These are phyloP conservation scores for Rhabdomys dilectus DNA, from an alignment of 2,113 vertebrate genomes.

Conservation along the genomic window DNA sequence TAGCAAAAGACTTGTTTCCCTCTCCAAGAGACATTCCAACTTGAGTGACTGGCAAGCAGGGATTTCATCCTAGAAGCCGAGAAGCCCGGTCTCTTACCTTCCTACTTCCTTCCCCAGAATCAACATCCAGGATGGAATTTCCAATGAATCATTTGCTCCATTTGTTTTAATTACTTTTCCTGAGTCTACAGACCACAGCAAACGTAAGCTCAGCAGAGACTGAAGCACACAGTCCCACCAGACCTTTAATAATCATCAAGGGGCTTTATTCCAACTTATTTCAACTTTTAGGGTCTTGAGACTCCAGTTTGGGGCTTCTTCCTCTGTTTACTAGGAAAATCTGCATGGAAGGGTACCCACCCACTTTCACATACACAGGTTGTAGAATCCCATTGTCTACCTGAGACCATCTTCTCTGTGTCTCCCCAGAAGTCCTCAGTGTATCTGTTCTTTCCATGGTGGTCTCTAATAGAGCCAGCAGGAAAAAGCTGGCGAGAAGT, in stretches of 20 bases:
- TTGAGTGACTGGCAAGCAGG: neutral
- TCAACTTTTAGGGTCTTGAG: neutral
- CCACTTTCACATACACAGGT: neutral
- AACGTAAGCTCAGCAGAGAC: neutral
- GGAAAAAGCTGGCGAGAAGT: neutral
- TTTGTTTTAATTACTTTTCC: constrained; percentile 19
- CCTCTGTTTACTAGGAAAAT: neutral
- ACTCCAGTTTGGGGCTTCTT: neutral
- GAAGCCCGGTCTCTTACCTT: neutral
- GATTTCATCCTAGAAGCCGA: neutral
- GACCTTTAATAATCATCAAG: neutral
- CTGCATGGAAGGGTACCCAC: neutral
- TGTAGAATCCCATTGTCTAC: neutral
- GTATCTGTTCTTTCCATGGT: neutral
- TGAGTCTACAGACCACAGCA: neutral
- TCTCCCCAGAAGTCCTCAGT: constrained; percentile 20
- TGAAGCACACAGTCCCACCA: neutral
- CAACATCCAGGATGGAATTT: neutral
- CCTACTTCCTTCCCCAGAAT: neutral
- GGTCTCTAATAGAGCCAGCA: neutral
- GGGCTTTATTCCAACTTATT: neutral
- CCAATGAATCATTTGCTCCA: neutral
- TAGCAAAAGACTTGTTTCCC: neutral
- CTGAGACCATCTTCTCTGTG: neutral
- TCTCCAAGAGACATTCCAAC: neutral